These are phyloP conservation scores for Odontamblyopus lacepedii DNA, from an alignment of 2,797 vertebrate species.

Conservation along the genomic window DNA sequence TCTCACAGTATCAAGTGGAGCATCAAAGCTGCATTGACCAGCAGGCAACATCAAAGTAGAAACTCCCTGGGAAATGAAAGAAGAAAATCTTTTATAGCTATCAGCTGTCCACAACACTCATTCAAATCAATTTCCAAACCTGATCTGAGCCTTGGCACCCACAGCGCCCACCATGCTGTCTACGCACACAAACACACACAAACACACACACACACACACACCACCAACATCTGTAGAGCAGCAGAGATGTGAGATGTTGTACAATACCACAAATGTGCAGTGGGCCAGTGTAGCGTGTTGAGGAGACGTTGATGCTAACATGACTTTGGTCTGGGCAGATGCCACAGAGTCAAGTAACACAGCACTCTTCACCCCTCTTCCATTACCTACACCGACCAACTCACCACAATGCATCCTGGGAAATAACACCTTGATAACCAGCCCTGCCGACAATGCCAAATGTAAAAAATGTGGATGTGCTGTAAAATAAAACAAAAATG, in stretches of 20 bases:
- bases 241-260: conserved; percentile 71
- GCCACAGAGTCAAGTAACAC: conserved; percentile 73
- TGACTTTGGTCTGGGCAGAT: conserved; percentile 66
- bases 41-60: conserved; percentile 72
- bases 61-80: conserved; percentile 74
- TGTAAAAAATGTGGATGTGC: background rate
- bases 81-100: conserved; percentile 73
- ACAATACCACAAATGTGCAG: conserved; percentile 81
- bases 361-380: conserved; percentile 34
- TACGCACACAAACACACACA: conserved; percentile 29
- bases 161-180: conserved; percentile 41
- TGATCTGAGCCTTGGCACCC: conserved; percentile 74
- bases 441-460: background rate
- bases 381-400: conserved; percentile 24
- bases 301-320: conserved; percentile 70
- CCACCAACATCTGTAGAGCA: conserved; percentile 48
- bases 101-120: conserved; percentile 80
- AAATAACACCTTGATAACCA: conserved; percentile 67
- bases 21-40: conserved; percentile 68
- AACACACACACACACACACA: conserved; percentile 29
- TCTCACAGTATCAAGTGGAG: conserved; percentile 54
- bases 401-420: conserved; percentile 41
- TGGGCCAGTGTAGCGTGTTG: conserved; percentile 58
- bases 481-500: background rate
- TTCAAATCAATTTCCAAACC: conserved; percentile 81